phyloP scores from a whole-genome alignment of 2,113 vertebrate genomes.

The Galbula dea region DNA sequence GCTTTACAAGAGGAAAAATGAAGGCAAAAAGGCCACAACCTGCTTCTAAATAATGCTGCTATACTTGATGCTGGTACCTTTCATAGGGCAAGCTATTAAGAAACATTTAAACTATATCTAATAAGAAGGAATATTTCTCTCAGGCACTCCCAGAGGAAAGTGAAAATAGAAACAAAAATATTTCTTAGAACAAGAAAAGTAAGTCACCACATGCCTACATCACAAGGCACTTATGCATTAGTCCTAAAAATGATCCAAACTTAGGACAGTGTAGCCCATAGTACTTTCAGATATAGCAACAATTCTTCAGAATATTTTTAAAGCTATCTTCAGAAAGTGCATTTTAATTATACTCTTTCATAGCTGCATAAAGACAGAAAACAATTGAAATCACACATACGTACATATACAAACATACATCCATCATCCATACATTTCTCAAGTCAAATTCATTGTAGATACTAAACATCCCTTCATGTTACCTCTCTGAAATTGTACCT shows the following conservation, averaged over 20 bases:
- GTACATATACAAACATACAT: not conserved
- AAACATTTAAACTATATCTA: not conserved
- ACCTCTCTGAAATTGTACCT: not conserved
- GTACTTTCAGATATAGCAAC: not conserved
- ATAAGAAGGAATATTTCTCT: not conserved
- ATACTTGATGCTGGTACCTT: not conserved
- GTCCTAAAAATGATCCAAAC: not conserved
- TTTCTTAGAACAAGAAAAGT: not conserved
- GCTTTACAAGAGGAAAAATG: not conserved
- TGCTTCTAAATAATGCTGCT: not conserved
- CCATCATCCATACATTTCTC: not conserved
- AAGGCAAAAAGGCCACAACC: not conserved
- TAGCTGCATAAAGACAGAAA: not conserved
- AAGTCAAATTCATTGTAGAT: not conserved
- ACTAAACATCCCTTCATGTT: not conserved
- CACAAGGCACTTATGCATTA: not conserved
- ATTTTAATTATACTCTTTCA: not conserved
- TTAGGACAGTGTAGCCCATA: not conserved
- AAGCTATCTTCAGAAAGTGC: not conserved
- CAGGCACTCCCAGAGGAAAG: not conserved
- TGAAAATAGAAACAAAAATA: not conserved
- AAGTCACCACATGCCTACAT: not conserved
- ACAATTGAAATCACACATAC: not conserved
- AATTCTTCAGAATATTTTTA: not conserved
- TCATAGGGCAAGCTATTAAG: not conserved